Conservation (phyloP, 2,113 vertebrate species). For the Noctilio leporinus region DNA sequence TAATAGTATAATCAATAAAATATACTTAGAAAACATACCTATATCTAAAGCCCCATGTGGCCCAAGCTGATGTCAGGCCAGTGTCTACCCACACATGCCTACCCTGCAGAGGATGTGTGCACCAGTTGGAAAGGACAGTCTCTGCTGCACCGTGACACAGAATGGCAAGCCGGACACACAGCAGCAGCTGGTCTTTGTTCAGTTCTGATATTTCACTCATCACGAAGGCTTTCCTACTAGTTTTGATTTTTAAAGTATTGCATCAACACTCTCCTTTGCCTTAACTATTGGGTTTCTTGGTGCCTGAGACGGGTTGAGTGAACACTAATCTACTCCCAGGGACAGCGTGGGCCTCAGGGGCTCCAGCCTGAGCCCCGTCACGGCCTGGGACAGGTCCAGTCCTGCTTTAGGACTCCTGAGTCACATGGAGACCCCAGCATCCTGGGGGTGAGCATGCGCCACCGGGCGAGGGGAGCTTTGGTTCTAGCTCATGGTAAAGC, state of each 20-base stretch:
- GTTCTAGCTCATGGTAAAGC: not conserved
- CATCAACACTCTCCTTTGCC: not conserved
- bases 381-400: not conserved
- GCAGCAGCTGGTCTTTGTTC: not conserved
- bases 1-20: too few species aligned
- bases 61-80: not conserved
- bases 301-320: rapidly evolving
- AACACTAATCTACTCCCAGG: rapidly evolving
- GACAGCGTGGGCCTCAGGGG: not conserved
- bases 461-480: not conserved
- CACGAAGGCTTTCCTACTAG: not conserved
- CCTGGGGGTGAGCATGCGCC: not conserved
- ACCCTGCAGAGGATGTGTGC: rapidly evolving
- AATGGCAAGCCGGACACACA: not conserved
- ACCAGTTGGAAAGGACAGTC: not conserved
- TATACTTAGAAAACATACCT: not conserved
- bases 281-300: not conserved
- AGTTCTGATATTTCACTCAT: not conserved
- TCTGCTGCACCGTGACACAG: rapidly evolving
- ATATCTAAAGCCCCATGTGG: rapidly evolving
- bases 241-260: not conserved
- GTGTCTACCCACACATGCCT: not conserved
- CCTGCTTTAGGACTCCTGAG: not conserved
- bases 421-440: not conserved
- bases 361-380: not conserved